Conservation (phyloP, 2,888 invertebrate genomes). For the Endomychus coccineus region DNA sequence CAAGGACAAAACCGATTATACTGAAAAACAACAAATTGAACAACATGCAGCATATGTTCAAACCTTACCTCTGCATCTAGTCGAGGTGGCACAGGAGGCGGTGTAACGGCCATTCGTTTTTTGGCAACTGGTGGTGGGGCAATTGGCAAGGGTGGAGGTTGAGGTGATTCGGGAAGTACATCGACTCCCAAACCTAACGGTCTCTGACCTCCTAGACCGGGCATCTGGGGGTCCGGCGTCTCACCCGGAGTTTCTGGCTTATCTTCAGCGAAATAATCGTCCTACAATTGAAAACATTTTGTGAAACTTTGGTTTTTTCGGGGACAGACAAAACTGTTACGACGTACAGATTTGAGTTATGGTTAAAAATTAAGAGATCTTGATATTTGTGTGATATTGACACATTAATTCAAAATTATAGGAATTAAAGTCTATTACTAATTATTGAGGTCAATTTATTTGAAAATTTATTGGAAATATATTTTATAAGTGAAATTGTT, state of each 20-base stretch:
- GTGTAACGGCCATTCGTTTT: constrained; percentile 47
- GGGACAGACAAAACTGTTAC: no score
- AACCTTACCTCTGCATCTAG: constrained; percentile 49
- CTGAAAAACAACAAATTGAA: constrained; percentile 5
- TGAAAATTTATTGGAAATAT: no score
- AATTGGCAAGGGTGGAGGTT: constrained; percentile 44
- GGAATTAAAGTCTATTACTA: no score
- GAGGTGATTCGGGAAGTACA: constrained; percentile 46
- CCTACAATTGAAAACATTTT: no score
- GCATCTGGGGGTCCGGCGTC: constrained; percentile 65
- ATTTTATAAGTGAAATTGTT: no score
- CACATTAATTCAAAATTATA: no score
- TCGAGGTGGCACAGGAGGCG: constrained; percentile 54
- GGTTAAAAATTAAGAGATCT: no score
- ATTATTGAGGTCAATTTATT: no score
- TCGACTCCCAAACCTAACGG: constrained; percentile 61
- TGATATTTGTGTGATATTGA: no score
- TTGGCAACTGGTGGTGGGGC: constrained; percentile 47
- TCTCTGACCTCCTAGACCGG: constrained; percentile 71
- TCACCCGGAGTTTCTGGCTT: constrained; percentile 72
- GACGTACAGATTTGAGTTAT: no score
- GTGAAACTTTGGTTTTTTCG: no score
- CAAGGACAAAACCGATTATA: background rate
- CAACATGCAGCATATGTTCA: constrained; percentile 4
- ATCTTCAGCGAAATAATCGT: constrained; percentile 47